phyloP scores from a whole-genome alignment of 2,113 vertebrate genomes.

The Nipponia nippon region DNA sequence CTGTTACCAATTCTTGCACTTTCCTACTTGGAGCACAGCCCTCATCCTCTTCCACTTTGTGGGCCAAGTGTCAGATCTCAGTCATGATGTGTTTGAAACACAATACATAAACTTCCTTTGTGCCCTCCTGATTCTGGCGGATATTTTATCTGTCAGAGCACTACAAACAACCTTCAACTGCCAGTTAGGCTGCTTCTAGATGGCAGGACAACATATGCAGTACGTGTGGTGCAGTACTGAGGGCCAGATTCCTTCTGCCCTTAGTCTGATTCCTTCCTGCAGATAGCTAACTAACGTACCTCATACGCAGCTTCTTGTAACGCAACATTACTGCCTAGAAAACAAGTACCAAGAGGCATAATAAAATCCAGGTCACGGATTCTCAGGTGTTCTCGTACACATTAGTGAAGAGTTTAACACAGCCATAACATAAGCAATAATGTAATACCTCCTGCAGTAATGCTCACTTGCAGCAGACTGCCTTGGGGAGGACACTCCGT shows the following conservation, averaged over 20 bases:
- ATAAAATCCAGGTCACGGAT: neutral
- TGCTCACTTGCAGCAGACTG: neutral
- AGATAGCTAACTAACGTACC: neutral
- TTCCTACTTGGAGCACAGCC: neutral
- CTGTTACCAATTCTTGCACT: neutral
- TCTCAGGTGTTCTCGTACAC: neutral
- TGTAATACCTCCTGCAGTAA: neutral
- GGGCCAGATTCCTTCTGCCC: neutral
- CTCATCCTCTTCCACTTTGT: neutral
- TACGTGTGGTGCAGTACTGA: accelerated
- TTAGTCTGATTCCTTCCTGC: too few species aligned
- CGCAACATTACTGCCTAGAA: neutral
- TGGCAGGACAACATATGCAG: neutral
- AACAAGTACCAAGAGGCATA: neutral
- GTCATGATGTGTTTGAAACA: neutral
- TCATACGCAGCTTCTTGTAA: neutral
- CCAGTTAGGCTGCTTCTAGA: neutral
- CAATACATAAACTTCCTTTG: neutral
- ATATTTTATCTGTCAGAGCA: neutral
- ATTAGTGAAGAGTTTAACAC: neutral
- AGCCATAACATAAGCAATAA: neutral
- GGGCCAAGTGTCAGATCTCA: neutral
- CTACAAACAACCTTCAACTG: neutral
- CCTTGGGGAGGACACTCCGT: neutral
- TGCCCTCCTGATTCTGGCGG: neutral